phyloP scores from a whole-genome alignment of 2,113 vertebrate species.

The Etheostoma cragini region DNA sequence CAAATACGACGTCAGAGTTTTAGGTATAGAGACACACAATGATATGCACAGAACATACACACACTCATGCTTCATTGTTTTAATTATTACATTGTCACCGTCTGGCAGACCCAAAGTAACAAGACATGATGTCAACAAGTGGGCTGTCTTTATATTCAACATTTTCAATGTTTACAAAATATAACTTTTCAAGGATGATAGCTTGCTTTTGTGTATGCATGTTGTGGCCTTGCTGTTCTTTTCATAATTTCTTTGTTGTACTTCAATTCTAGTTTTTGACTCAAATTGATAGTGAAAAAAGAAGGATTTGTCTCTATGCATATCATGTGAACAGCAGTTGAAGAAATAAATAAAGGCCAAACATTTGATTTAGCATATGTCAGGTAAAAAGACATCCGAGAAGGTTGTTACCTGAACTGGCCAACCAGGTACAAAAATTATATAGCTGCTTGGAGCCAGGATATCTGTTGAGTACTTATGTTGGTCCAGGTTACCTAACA shows the following conservation, averaged over 20 bases:
- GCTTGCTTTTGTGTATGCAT: background rate
- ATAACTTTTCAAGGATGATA: background rate
- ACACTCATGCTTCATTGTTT: background rate
- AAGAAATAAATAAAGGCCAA: background rate
- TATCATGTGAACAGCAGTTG: background rate
- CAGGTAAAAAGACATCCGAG: conserved; percentile 6
- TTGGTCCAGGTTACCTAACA: background rate
- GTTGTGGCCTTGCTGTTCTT: background rate
- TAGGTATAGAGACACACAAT: conserved; percentile 84
- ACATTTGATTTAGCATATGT: background rate
- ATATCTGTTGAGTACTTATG: background rate
- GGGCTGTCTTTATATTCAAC: background rate
- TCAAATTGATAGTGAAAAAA: background rate
- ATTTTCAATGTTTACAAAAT: background rate
- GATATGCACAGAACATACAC: background rate
- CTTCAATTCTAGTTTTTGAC: background rate
- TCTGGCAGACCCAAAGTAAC: background rate
- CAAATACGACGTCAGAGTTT: conserved; percentile 91
- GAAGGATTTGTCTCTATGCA: background rate
- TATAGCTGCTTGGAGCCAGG: background rate
- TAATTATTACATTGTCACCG: background rate
- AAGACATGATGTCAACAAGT: background rate
- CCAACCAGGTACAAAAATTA: background rate
- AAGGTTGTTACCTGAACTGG: background rate
- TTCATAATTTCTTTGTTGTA: background rate